These are phyloP conservation scores for Neosilurus mollespiculum DNA, from an alignment of 2,797 vertebrate species.

Conservation along the genomic window DNA sequence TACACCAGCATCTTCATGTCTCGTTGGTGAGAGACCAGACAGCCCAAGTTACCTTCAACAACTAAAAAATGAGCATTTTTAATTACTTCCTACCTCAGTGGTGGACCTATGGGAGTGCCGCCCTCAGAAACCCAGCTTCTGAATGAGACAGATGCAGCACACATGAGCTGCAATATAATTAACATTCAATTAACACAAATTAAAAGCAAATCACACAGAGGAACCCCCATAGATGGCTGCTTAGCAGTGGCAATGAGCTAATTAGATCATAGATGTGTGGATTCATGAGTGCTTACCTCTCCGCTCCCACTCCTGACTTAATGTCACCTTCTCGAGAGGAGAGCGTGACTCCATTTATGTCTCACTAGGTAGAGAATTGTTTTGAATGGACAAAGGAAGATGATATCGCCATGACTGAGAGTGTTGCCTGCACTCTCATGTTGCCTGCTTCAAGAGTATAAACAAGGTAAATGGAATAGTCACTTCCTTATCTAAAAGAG, in stretches of 20 bases:
- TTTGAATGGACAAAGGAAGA: conserved; percentile 45
- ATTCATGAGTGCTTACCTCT: conserved; percentile 47
- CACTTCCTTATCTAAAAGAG: neutral
- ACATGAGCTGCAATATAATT: conserved; percentile 64
- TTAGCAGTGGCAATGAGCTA: conserved; percentile 55
- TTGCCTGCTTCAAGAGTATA: conserved; percentile 6
- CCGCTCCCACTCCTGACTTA: conserved; percentile 45
- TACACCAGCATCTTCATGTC: conserved; percentile 25
- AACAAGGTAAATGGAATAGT: neutral
- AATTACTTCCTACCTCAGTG: conserved; percentile 59
- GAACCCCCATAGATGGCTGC: conserved; percentile 59
- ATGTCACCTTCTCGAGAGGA: conserved; percentile 54
- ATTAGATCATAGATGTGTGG: conserved; percentile 58
- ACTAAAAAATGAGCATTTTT: conserved; percentile 52
- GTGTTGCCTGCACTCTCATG: neutral
- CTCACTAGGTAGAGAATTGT: conserved; percentile 37
- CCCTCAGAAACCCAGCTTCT: conserved; percentile 55
- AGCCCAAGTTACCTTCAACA: conserved; percentile 22
- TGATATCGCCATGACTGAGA: conserved; percentile 23
- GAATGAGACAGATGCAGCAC: conserved; percentile 60
- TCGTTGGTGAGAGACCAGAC: conserved; percentile 28
- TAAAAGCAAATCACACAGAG: conserved; percentile 63
- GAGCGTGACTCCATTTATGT: conserved; percentile 35
- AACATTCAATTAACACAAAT: conserved; percentile 70
- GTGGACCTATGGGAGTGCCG: conserved; percentile 38